These are phyloP conservation scores for Eupithecia pulchellata DNA, from an alignment of 2,888 invertebrate genomes.

Conservation along the genomic window DNA sequence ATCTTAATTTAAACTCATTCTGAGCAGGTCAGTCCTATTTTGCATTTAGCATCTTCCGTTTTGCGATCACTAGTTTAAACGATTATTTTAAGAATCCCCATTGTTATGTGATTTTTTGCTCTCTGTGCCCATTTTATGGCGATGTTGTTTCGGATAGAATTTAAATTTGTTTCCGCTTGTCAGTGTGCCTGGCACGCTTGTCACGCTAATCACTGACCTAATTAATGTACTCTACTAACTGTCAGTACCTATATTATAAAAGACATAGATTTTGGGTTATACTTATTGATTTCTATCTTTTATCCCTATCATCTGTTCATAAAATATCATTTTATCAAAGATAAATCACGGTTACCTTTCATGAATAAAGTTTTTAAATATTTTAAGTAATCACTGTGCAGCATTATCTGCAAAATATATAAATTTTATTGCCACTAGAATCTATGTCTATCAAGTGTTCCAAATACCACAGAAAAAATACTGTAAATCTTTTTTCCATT, in stretches of 20 bases:
- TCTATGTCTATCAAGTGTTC: conserved; percentile 35
- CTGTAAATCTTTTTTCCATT: conserved; percentile 1
- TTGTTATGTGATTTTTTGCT: conserved; percentile 30
- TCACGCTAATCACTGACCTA: conserved; percentile 53
- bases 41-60: conserved; percentile 22
- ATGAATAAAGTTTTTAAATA: not conserved
- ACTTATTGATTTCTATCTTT: not conserved
- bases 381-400: not conserved
- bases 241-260: conserved; percentile 33
- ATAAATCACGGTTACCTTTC: not conserved
- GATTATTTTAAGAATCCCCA: conserved; percentile 19
- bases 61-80: conserved; percentile 21
- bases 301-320: not conserved
- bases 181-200: conserved; percentile 55
- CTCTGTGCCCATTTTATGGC: conserved; percentile 31
- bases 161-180: conserved; percentile 48
- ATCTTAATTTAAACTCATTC: conserved; percentile 15
- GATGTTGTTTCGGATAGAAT: conserved; percentile 50
- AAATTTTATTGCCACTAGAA: conserved; percentile 16
- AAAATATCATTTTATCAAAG: not conserved
- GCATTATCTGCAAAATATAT: not conserved
- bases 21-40: conserved; percentile 39
- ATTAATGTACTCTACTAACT: conserved; percentile 53
- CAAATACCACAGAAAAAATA: conserved; percentile 16
- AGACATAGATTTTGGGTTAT: conserved; percentile 33